A percentile compares a stretch with the other conserved stretches of the same genome.
These are phyloP conservation scores for Galagoides demidoff DNA, from an alignment of 2,797 vertebrate genomes.

Conservation along the genomic window DNA sequence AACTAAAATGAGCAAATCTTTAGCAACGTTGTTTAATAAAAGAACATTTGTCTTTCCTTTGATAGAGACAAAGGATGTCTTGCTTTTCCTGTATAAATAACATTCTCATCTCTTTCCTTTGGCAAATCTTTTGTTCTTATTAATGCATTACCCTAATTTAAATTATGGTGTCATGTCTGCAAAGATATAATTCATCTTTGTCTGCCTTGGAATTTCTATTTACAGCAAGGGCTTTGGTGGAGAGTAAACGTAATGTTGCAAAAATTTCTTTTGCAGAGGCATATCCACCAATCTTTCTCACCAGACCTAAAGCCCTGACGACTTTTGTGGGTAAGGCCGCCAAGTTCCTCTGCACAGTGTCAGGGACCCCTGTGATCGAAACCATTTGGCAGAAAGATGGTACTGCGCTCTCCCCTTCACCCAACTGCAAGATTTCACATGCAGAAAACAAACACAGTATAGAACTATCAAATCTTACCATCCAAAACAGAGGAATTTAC, in stretches of 20 bases:
- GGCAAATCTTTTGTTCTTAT: constrained; percentile 51
- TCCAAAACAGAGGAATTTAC: constrained; percentile 93
- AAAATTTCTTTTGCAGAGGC: constrained; percentile 94
- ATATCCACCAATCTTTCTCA: constrained; percentile 95
- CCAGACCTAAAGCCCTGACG: constrained; percentile 95
- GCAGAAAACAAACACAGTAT: constrained; percentile 94
- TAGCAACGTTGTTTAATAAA: constrained; percentile 47
- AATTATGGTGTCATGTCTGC: not conserved
- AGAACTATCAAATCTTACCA: constrained; percentile 92
- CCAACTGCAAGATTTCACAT: constrained; percentile 90
- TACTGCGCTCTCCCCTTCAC: constrained; percentile 90
- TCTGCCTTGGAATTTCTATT: constrained; percentile 52
- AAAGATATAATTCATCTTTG: constrained; percentile 49
- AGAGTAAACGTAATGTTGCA: constrained; percentile 78
- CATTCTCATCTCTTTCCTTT: constrained; percentile 48
- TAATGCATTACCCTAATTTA: constrained; percentile 57
- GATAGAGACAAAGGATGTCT: constrained; percentile 9
- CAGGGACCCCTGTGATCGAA: constrained; percentile 95
- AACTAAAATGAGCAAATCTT: not conserved
- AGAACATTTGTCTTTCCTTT: constrained; percentile 43
- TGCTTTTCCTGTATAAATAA: constrained; percentile 47
- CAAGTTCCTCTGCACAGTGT: constrained; percentile 94
- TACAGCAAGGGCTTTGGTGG: not conserved
- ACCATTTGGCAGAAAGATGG: constrained; percentile 98
- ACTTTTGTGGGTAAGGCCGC: constrained; percentile 96